These are phyloP conservation scores for Labroides dimidiatus DNA, from an alignment of 2,797 vertebrate species.

Conservation along the genomic window DNA sequence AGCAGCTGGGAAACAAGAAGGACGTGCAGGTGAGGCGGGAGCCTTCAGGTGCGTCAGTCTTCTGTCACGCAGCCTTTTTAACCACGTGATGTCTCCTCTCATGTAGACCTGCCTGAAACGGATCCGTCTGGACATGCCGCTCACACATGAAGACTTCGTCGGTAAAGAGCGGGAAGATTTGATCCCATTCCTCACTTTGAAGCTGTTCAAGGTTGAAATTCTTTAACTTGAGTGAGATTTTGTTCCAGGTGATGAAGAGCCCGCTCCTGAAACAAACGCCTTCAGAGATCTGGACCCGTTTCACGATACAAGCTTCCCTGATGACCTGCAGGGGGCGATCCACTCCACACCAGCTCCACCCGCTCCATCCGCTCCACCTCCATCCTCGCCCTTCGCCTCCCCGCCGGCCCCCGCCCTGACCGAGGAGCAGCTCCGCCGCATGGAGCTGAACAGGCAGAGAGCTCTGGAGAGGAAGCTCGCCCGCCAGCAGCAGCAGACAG, in stretches of 20 bases:
- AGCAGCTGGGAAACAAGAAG: slow-evolving; percentile 91
- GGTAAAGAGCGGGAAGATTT: slow-evolving; percentile 60
- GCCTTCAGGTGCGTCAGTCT: too few relatives aligned
- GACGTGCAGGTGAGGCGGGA: slow-evolving; percentile 90
- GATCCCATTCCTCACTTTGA: too few relatives aligned
- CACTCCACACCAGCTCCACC: slow-evolving; percentile 62
- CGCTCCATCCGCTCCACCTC: neutral
- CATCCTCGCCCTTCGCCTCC: neutral
- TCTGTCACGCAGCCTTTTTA: too few relatives aligned
- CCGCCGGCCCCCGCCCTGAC: slow-evolving; percentile 75
- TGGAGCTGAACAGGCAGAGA: slow-evolving; percentile 88
- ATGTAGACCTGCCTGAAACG: slow-evolving; percentile 93
- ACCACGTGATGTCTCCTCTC: neutral
- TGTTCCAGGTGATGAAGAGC: slow-evolving; percentile 59
- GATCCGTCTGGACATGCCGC: slow-evolving; percentile 94
- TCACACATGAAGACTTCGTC: slow-evolving; percentile 90
- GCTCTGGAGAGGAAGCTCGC: slow-evolving; percentile 90
- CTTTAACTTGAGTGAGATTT: neutral
- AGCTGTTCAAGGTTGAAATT: too few relatives aligned
- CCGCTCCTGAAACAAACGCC: slow-evolving; percentile 6
- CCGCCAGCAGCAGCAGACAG: slow-evolving; percentile 80
- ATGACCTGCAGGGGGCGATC: slow-evolving; percentile 28
- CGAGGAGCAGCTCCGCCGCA: slow-evolving; percentile 88
- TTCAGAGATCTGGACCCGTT: slow-evolving; percentile 70
- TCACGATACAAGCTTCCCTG: slow-evolving; percentile 29